Conservation (phyloP, 2,113 vertebrate genomes). For the Microtus montanus region DNA sequence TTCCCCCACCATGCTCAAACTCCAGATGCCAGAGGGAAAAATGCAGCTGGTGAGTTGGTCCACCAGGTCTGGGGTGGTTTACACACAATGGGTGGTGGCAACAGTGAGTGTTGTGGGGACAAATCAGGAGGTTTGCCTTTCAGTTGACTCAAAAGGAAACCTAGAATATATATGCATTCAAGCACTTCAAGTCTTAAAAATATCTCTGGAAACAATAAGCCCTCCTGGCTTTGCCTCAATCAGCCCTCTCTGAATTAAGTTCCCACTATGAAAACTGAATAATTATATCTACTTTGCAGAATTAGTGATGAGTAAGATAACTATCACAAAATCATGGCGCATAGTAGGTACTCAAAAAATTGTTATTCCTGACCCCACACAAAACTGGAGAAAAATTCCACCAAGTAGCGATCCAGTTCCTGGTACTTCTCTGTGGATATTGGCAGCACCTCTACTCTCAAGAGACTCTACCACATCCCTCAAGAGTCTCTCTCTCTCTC, state of each 20-base stretch:
- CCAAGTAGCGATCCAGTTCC: not conserved
- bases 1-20: not conserved
- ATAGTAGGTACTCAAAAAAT: not conserved
- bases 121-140: not conserved
- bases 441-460: not conserved
- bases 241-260: not conserved
- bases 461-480: not conserved
- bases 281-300: not conserved
- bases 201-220: not conserved
- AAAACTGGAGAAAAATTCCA: not conserved
- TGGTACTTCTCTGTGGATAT: not conserved
- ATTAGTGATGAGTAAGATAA: not conserved
- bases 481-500: not conserved
- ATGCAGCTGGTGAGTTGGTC: not conserved
- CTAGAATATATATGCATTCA: not conserved
- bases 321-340: slow-evolving; percentile 1
- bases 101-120: not conserved
- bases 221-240: not conserved
- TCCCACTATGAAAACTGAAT: not conserved
- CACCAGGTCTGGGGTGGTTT: not conserved
- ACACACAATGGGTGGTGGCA: not conserved
- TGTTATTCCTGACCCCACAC: not conserved
- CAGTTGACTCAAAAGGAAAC: slow-evolving; percentile 1
- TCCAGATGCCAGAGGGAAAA: not conserved
- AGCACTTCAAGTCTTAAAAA: slow-evolving; percentile 28